Percentiles rank a stretch among this genome's conserved stretches.
These are phyloP conservation scores for Dicaeum eximium DNA, from an alignment of 2,113 vertebrate genomes.

Conservation along the genomic window DNA sequence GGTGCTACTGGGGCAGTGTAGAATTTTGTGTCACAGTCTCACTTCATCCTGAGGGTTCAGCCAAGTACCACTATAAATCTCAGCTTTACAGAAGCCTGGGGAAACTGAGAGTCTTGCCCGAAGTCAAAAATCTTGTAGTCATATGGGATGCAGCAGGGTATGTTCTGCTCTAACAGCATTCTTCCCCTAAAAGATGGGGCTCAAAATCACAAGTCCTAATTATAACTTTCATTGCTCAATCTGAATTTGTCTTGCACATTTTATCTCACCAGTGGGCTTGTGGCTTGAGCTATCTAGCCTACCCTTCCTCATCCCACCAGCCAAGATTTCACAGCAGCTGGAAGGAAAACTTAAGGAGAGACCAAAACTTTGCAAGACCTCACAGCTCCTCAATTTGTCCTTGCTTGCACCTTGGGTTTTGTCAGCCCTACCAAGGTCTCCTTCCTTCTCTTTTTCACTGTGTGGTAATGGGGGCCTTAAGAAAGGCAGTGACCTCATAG, in stretches of 20 bases:
- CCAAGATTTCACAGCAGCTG: not conserved
- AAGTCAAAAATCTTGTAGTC: not conserved
- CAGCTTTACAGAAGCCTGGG: not conserved
- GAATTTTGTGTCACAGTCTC: not conserved
- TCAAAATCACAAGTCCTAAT: not conserved
- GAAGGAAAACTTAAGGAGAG: not conserved
- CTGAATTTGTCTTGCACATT: rapidly evolving
- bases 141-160: not conserved
- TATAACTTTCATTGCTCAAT: not conserved
- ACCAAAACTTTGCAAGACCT: not conserved
- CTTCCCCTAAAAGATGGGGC: not conserved
- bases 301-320: not conserved
- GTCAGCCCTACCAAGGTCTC: not conserved
- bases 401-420: not conserved
- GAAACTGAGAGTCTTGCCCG: not conserved
- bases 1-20: not conserved
- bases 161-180: not conserved
- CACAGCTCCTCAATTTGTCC: not conserved
- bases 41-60: not conserved
- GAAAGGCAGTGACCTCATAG: not conserved
- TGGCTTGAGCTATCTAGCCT: not conserved
- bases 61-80: not conserved
- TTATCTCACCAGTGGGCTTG: not conserved
- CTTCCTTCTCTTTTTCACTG: not conserved
- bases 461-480: not conserved